Percentiles rank a stretch among this genome's conserved stretches.
Evolutionary conservation across 2,888 invertebrate species (phyloP).

Genomic region (Eupithecia dodoneata): DNA sequence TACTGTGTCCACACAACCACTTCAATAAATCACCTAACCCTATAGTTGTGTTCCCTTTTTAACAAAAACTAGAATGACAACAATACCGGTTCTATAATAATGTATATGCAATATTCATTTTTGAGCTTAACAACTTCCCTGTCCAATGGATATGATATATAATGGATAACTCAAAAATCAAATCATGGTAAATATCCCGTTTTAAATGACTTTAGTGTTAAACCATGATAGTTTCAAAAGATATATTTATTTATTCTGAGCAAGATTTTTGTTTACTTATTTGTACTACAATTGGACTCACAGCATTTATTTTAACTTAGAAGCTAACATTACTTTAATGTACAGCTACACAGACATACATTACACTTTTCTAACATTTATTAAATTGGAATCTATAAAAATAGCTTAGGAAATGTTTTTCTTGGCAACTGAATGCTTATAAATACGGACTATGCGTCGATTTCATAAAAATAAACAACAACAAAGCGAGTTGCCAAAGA

Average conservation of each 20-base stretch:
- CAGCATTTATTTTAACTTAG: background rate
- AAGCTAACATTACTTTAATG: background rate
- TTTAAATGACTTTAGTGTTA: too few species aligned
- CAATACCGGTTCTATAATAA: background rate
- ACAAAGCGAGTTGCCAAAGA: background rate
- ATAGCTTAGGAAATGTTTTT: background rate
- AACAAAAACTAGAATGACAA: background rate
- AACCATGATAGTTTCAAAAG: too few species aligned
- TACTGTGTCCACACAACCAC: background rate
- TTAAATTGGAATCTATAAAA: background rate
- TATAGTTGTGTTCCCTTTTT: background rate
- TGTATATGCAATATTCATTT: too few species aligned
- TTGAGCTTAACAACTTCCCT: too few species aligned
- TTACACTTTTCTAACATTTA: background rate
- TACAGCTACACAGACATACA: background rate
- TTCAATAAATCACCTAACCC: background rate
- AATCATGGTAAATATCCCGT: too few species aligned
- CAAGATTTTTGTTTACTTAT: background rate
- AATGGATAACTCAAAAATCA: too few species aligned
- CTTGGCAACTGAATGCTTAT: background rate
- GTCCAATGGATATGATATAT: too few species aligned
- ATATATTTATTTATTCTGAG: background rate
- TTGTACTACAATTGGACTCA: background rate
- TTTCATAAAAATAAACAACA: background rate
- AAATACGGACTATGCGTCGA: background rate